Percentiles rank a stretch among this genome's conserved stretches.
phyloP scores from a whole-genome alignment of 1,140 invertebrate species.

The Drosophila elegans region DNA sequence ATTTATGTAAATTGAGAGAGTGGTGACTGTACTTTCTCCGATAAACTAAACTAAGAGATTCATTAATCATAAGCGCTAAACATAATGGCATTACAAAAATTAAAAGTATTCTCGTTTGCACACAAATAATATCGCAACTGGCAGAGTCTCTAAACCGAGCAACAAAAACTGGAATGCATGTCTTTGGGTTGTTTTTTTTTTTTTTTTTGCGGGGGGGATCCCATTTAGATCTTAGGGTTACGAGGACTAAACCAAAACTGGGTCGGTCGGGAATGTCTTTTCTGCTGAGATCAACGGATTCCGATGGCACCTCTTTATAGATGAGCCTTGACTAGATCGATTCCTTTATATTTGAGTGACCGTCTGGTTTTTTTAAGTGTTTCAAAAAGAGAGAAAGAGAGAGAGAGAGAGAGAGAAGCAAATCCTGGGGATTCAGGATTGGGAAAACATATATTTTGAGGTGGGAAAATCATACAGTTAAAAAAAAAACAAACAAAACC shows the following conservation, averaged over 20 bases:
- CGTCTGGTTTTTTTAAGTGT: constrained; percentile 9
- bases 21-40: constrained; percentile 33
- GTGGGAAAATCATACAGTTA: constrained; percentile 29
- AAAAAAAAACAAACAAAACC: constrained; percentile 49
- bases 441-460: constrained; percentile 2
- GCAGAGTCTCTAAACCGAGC: constrained; percentile 43
- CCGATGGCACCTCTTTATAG: constrained; percentile 15
- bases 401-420: constrained; percentile 11
- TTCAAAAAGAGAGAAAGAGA: neutral
- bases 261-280: constrained; percentile 9
- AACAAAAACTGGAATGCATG: constrained; percentile 37
- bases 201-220: neutral
- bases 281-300: constrained; percentile 36
- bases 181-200: neutral
- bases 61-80: constrained; percentile 57
- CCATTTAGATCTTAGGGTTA: constrained; percentile 14
- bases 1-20: constrained; percentile 14
- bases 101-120: constrained; percentile 71
- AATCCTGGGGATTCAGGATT: neutral
- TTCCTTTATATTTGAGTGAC: constrained; percentile 16
- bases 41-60: constrained; percentile 46
- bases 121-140: constrained; percentile 75
- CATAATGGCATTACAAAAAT: constrained; percentile 55
- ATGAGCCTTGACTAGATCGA: constrained; percentile 40
- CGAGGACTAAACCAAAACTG: constrained; percentile 5